A percentile compares a stretch with the other conserved stretches of the same genome.
phyloP scores from a whole-genome alignment of 2,888 invertebrate genomes.

The Nesidiocoris tenuis region DNA sequence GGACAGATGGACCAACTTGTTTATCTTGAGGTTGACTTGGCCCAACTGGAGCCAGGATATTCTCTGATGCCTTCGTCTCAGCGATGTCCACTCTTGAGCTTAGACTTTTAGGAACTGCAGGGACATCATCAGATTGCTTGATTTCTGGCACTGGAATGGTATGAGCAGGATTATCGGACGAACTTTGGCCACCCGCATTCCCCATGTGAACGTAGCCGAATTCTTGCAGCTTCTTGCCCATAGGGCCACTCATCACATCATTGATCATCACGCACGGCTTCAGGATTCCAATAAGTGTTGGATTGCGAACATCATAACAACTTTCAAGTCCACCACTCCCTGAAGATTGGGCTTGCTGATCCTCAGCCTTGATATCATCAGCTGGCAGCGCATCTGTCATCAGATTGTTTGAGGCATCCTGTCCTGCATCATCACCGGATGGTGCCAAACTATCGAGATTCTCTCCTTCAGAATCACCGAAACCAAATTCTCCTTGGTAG shows the following conservation, averaged over 20 bases:
- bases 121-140: not conserved
- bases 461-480: not conserved
- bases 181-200: not conserved
- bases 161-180: not conserved
- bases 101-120: not conserved
- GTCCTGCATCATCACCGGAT: no score
- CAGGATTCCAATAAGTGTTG: no score
- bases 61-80: not conserved
- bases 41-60: no score
- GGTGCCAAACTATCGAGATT: no score
- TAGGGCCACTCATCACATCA: not conserved
- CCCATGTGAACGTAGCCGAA: not conserved
- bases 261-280: not conserved
- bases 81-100: not conserved
- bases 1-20: not conserved
- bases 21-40: no score
- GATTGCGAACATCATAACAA: no score
- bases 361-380: not conserved
- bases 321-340: not conserved
- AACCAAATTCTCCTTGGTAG: not conserved
- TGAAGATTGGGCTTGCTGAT: not conserved
- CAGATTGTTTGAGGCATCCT: no score
- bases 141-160: not conserved
- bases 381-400: not conserved
- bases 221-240: not conserved